Evolutionary conservation across 2,797 vertebrate species (phyloP).

Genomic region (Falco rusticolus): DNA sequence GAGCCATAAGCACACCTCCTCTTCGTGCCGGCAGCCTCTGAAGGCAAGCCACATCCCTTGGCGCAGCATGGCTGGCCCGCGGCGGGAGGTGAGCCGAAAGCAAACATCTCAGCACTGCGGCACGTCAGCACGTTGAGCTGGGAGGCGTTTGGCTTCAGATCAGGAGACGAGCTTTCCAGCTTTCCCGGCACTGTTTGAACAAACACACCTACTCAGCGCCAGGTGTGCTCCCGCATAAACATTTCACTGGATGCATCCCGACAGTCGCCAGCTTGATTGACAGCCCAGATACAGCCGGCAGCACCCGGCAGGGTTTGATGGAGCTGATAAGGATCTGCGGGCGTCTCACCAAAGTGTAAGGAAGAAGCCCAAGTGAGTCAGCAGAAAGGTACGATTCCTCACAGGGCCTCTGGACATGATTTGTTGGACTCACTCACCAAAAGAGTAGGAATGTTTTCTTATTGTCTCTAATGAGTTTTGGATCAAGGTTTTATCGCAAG

Average conservation of each 20-base stretch:
- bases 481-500: not conserved
- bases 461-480: slow-evolving; percentile 25
- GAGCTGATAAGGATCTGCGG: not conserved
- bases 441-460: not conserved
- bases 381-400: not conserved
- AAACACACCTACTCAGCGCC: not conserved
- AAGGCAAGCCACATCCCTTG: not conserved
- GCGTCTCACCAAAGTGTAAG: not conserved
- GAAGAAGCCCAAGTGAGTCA: slow-evolving; percentile 21
- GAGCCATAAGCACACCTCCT: not conserved
- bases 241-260: not conserved
- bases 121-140: not conserved
- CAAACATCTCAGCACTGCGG: not conserved
- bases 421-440: not conserved
- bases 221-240: slow-evolving; percentile 20
- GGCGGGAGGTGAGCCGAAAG: not conserved
- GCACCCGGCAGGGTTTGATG: fast-evolving
- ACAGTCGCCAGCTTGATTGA: not conserved
- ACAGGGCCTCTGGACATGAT: not conserved
- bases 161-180: not conserved
- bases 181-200: not conserved
- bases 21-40: fast-evolving
- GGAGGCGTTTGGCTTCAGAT: not conserved
- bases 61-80: fast-evolving
- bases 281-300: not conserved